Base-by-base conservation (phyloP, 1,140 invertebrate genomes). In the Lepidurus apus region DNA sequence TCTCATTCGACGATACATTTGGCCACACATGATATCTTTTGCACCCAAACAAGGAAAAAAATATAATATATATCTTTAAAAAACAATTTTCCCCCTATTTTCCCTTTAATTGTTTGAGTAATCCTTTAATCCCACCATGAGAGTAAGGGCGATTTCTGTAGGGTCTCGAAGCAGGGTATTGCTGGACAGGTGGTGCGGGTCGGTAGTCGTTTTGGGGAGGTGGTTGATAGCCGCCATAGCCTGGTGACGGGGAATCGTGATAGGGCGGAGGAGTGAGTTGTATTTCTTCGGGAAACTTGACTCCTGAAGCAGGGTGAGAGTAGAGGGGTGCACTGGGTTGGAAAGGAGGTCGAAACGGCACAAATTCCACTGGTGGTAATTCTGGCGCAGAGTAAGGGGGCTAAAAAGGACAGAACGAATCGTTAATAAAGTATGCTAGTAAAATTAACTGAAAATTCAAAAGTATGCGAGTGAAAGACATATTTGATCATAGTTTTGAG, bases 1-100 rank as follows among this genome's bases (percentile, higher is more conserved):
- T 7, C 2, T 11, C 53, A 34, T 65, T 21, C 9, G 53, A 65
- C 53, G 53, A 65, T 65, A 65, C 53, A 65, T 65, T 65, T 65
- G 53, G 53, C 53, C 53, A 65, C 53, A 21, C 53, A 17, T n/a
- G 53, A 65, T 9, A 21, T 65, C 13, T 65, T 21, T 65, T 65
- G 21, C 53, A 65, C 17, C 53, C 53, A 65, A 65, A 21, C 17
- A 21, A 65, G 53, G 21, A 65, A 11, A 47, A 65, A n/a, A 65
- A 65, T 65, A 65, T 65, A 65, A 65, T 65, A 65, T 65, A 65
- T 65, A 65, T 65, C 45, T 65, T 65, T 1, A 65, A 11, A 65
- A 17, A 13, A 13, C 47, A 21, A 13, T 65, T 65, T 21, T 10
- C 17, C 21, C 17, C 21, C 21, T 65, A 65, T 65, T 65, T 65